These are phyloP conservation scores for Erebia epiphron DNA, from an alignment of 2,888 invertebrate genomes.

Conservation along the genomic window DNA sequence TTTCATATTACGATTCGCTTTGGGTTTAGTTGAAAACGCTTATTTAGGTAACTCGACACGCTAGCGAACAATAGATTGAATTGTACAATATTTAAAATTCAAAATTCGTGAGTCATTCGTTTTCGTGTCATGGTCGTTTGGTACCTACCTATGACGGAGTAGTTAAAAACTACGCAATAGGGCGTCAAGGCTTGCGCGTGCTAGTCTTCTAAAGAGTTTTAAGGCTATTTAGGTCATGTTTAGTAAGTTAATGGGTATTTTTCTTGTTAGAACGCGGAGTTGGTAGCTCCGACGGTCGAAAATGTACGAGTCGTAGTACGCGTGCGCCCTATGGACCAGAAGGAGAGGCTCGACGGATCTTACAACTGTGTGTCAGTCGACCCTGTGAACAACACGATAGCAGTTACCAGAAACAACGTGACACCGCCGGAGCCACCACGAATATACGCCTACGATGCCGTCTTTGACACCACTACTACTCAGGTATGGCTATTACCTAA, in stretches of 20 bases:
- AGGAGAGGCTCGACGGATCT: slow-evolving; percentile 89
- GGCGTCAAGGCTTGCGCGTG: slow-evolving; percentile 41
- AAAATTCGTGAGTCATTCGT: slow-evolving; percentile 46
- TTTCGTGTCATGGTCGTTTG: slow-evolving; percentile 60
- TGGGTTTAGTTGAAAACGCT: slow-evolving; percentile 34
- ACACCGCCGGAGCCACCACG: slow-evolving; percentile 90
- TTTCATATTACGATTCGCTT: slow-evolving; percentile 40
- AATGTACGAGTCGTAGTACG: slow-evolving; percentile 98
- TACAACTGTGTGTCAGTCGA: slow-evolving; percentile 90
- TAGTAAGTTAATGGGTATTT: slow-evolving; percentile 2
- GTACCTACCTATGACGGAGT: slow-evolving; percentile 24
- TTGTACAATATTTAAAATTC: slow-evolving; percentile 17
- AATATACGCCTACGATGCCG: slow-evolving; percentile 96
- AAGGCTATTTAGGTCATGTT: neutral
- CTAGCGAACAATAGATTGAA: neutral
- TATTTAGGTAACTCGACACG: slow-evolving; percentile 32
- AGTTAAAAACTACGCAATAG: slow-evolving; percentile 52
- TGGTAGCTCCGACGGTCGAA: slow-evolving; percentile 87
- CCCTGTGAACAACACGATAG: slow-evolving; percentile 88
- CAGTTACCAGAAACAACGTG: slow-evolving; percentile 88
- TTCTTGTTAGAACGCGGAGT: slow-evolving; percentile 70
- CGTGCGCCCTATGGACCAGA: slow-evolving; percentile 95
- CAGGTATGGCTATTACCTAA: slow-evolving; percentile 81
- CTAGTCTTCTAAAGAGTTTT: slow-evolving; percentile 14
- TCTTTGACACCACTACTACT: slow-evolving; percentile 93